Percentiles rank a stretch among this genome's conserved stretches.
Evolutionary conservation across 2,888 invertebrate species (phyloP).

Genomic region (Harmothoe impar): DNA sequence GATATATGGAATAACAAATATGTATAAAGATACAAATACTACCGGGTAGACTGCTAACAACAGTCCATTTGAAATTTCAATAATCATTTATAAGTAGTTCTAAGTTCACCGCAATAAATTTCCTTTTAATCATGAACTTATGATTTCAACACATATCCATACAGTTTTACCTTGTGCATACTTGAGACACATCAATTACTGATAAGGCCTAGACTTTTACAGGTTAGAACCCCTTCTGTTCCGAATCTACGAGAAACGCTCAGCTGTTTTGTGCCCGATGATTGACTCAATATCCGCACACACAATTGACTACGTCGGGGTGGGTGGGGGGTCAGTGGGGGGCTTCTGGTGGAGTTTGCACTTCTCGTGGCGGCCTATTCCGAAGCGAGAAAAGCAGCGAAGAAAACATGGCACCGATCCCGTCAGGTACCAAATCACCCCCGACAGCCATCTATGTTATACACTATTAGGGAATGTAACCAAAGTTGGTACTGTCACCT

Average conservation of each 20-base stretch:
- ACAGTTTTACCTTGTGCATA: too few species aligned
- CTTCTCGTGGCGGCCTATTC: conserved; percentile 90
- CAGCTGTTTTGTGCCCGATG: conserved; percentile 94
- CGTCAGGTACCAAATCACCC: conserved; percentile 81
- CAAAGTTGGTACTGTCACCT: too few species aligned
- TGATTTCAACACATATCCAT: too few species aligned
- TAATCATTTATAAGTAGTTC: too few species aligned
- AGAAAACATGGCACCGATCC: conserved; percentile 75
- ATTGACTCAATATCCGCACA: conserved; percentile 96
- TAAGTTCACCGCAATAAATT: too few species aligned
- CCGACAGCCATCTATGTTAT: not conserved
- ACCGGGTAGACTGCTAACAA: too few species aligned
- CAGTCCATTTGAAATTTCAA: too few species aligned
- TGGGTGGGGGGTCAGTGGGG: conserved; percentile 80
- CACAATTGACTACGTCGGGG: conserved; percentile 85
- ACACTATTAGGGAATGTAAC: too few species aligned
- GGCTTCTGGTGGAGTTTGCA: conserved; percentile 88
- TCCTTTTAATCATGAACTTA: too few species aligned
- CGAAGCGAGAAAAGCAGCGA: conserved; percentile 75
- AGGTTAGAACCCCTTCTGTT: conserved; percentile 94
- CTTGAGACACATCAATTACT: too few species aligned
- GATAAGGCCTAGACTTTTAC: conserved; percentile 15
- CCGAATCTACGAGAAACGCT: conserved; percentile 91
- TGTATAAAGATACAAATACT: too few species aligned
- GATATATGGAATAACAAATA: too few species aligned